phyloP scores from a whole-genome alignment of 1,140 invertebrate species.

The Ruditapes philippinarum region DNA sequence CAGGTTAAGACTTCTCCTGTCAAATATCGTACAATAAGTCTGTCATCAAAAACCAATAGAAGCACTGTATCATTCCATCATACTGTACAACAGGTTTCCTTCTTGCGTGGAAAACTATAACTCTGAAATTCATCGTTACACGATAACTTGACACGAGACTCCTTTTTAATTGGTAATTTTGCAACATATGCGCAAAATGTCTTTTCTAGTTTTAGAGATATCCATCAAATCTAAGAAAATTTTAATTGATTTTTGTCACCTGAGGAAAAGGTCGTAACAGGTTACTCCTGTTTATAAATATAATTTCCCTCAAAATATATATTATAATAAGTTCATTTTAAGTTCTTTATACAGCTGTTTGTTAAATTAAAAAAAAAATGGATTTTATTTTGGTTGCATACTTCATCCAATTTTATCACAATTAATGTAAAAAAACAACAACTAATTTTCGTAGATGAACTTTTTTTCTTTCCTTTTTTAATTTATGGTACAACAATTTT shows the following conservation, averaged over 20 bases:
- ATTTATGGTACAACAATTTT: no score
- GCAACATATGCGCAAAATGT: background rate
- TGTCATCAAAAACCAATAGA: constrained; percentile 35
- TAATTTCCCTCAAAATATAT: no score
- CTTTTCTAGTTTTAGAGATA: background rate
- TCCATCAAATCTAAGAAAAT: background rate
- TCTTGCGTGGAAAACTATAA: background rate
- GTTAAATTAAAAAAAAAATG: no score
- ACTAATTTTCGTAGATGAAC: no score
- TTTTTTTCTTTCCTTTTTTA: no score
- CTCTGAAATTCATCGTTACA: no score
- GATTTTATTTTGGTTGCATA: no score
- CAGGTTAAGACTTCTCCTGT: constrained; percentile 23
- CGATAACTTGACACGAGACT: background rate
- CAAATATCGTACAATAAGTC: constrained; percentile 18
- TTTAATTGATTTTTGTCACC: background rate
- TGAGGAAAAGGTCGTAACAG: background rate
- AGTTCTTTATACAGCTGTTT: no score
- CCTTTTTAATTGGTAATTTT: constrained; percentile 16
- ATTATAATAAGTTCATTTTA: no score
- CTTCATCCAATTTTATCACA: no score
- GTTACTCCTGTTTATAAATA: no score
- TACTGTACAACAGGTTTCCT: constrained; percentile 10
- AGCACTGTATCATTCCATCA: background rate
- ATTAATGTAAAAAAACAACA: no score